Evolutionary conservation across 2,797 vertebrate genomes (phyloP).

Genomic region (Propithecus perrieri): DNA sequence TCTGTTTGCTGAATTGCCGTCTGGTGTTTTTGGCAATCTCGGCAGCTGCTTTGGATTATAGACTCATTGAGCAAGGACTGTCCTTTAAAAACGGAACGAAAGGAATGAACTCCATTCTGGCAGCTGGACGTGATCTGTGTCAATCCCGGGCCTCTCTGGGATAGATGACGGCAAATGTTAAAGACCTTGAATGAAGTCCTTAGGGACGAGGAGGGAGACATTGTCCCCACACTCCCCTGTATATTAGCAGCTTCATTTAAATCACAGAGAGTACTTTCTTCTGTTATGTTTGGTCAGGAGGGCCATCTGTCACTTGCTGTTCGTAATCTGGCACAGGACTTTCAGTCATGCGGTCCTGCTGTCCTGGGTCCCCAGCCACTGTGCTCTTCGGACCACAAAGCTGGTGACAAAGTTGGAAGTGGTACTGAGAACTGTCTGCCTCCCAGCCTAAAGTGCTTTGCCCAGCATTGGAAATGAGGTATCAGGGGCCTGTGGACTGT

Average conservation of each 20-base stretch:
- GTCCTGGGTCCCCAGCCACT: neutral
- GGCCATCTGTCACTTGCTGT: constrained; percentile 62
- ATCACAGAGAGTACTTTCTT: neutral
- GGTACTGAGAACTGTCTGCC: neutral
- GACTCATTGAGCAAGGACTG: neutral
- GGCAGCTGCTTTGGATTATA: constrained; percentile 25
- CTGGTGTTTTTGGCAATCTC: neutral
- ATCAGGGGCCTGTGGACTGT: fast-evolving
- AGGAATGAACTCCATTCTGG: neutral
- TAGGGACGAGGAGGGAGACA: neutral
- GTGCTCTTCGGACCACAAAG: neutral
- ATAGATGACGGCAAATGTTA: neutral
- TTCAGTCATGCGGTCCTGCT: neutral
- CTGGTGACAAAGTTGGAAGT: neutral
- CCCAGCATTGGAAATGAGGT: fast-evolving
- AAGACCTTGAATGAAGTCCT: neutral
- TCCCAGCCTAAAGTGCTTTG: neutral
- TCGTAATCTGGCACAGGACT: neutral
- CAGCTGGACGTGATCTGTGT: neutral
- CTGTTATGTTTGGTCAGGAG: neutral
- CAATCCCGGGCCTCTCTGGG: neutral
- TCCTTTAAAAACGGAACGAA: neutral
- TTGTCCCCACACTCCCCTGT: neutral
- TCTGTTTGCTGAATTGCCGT: neutral
- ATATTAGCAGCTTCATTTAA: neutral